Evolutionary conservation across 2,888 invertebrate genomes (phyloP).

Genomic region (Nephrotoma flavescens): DNA sequence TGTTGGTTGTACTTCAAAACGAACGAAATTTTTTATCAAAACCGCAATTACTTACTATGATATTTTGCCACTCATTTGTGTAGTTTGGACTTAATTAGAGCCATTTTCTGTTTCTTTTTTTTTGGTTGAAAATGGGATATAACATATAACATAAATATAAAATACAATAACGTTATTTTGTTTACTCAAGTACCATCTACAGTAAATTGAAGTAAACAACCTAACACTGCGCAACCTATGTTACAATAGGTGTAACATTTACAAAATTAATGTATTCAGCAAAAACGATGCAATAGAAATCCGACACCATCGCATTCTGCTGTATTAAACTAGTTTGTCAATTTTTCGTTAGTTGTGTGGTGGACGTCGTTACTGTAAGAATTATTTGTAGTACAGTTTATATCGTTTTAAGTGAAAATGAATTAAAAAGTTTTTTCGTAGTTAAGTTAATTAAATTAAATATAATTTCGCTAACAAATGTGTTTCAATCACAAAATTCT

Average conservation of each 20-base stretch:
- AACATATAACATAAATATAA: too few relatives aligned
- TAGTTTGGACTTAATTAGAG: too few relatives aligned
- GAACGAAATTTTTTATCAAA: too few relatives aligned
- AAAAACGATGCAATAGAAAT: neutral
- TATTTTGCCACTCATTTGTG: too few relatives aligned
- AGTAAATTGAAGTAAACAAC: too few relatives aligned
- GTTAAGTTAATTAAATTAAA: neutral
- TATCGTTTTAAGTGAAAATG: neutral
- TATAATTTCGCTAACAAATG: neutral
- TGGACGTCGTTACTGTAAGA: neutral
- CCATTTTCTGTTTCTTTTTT: too few relatives aligned
- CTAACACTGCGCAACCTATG: neutral
- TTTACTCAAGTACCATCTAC: too few relatives aligned
- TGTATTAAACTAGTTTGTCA: neutral
- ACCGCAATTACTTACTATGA: too few relatives aligned
- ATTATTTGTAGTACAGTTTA: neutral
- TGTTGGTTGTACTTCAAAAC: too few relatives aligned
- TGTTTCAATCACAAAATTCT: neutral
- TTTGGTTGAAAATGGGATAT: too few relatives aligned
- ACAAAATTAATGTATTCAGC: neutral
- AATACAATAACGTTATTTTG: too few relatives aligned
- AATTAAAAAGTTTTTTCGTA: neutral
- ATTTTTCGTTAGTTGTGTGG: neutral
- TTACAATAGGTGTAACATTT: neutral
- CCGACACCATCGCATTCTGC: neutral